Conservation (phyloP, 2,113 vertebrate genomes). For the Ifrita kowaldi region DNA sequence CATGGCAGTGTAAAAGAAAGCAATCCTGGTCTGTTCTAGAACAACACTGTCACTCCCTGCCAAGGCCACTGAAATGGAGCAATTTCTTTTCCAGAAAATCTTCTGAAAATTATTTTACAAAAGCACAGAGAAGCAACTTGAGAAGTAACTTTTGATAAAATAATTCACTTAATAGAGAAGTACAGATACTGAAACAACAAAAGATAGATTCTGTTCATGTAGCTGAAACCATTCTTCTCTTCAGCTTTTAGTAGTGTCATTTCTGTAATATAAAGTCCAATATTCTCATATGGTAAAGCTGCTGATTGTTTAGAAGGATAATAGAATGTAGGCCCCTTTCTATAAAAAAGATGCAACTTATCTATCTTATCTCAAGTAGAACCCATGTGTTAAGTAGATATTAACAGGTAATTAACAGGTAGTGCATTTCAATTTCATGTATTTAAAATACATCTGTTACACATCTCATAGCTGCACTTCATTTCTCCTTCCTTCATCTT, state of each 20-base stretch:
- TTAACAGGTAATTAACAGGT: background rate
- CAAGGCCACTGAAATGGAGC: fast-evolving
- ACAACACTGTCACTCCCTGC: background rate
- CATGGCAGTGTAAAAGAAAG: background rate
- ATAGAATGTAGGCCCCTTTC: background rate
- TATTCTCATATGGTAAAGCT: background rate
- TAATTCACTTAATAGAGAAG: background rate
- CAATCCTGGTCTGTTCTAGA: background rate
- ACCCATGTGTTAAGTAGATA: background rate
- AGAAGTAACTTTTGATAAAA: background rate
- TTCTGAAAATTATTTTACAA: background rate
- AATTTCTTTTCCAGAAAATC: background rate
- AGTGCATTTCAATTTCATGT: background rate
- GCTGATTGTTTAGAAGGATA: background rate
- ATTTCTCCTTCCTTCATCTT: background rate
- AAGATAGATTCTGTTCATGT: background rate
- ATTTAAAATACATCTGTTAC: fast-evolving
- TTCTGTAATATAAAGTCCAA: background rate
- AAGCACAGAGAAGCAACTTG: background rate
- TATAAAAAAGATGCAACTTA: background rate
- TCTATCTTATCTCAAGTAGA: background rate
- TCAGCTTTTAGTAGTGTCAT: background rate
- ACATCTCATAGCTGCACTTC: background rate
- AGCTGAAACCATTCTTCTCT: background rate
- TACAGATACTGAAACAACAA: background rate